These are phyloP conservation scores for Meriones psammophilus DNA, from an alignment of 2,797 vertebrate genomes.

Conservation along the genomic window DNA sequence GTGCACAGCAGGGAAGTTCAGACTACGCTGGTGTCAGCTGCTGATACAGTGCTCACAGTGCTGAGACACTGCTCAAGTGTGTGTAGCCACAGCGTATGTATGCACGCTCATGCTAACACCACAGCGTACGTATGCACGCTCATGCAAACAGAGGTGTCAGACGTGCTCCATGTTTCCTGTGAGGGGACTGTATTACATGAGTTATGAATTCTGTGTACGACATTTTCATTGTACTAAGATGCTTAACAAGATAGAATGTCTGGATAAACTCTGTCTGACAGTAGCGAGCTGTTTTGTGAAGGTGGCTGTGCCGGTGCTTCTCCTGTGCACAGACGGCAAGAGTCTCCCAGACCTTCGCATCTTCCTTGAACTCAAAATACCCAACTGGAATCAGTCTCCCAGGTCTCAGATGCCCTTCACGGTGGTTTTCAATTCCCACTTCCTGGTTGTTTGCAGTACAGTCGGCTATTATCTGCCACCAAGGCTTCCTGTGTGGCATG, in stretches of 20 bases:
- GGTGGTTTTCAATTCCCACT: conserved; percentile 10
- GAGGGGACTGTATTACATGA: neutral
- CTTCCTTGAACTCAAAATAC: conserved; percentile 23
- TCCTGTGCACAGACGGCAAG: neutral
- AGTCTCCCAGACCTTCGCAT: neutral
- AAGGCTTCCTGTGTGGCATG: neutral
- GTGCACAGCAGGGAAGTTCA: neutral
- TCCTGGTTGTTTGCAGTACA: neutral
- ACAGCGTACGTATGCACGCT: neutral
- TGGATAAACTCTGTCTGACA: neutral
- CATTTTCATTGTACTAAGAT: conserved; percentile 12
- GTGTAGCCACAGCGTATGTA: neutral
- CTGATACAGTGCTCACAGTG: neutral
- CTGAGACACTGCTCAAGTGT: neutral
- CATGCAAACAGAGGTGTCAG: neutral
- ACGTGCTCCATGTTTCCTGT: neutral
- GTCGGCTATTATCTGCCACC: neutral
- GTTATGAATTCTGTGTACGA: neutral
- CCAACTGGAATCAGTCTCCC: neutral
- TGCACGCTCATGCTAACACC: neutral
- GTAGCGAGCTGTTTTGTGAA: conserved; percentile 4
- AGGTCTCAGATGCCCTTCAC: neutral
- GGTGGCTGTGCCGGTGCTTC: neutral
- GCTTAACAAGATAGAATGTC: neutral
- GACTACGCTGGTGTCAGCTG: neutral